Evolutionary conservation across 2,888 invertebrate species (phyloP), one percentile per base, ranked within the genome.

Genomic region (Nephrotoma flavescens): DNA sequence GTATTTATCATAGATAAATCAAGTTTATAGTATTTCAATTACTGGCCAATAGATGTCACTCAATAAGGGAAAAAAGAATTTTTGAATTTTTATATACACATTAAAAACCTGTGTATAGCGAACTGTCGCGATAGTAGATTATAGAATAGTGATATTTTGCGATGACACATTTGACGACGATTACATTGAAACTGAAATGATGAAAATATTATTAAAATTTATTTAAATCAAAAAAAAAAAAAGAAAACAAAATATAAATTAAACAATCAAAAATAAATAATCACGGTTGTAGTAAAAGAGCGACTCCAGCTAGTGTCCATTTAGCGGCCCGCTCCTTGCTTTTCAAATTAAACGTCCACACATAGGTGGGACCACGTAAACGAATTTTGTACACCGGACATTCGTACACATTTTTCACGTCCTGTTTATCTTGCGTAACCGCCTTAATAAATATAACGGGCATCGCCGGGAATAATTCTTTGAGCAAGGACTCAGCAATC

Each of bases 321-420:
- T 97, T 97, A 42, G 96, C 94, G 1, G 97, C 94, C 89, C 95
- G 96, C 90, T 97, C 97, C 90, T 95, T 96, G 15, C 96, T 96
- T 92, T 96, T 96, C 89, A 98, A 92, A 92, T 97, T 97, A 92
- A 98, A 98, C 4, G 97, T 98, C 98, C 98, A 98, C 52, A 98
- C 97, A 90, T 95, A 98, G 1, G 98, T 98, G 0, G 96, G 96
- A 0, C 97, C 98, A 87, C 97, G 94, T 91, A 94, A 93, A 88
- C 95, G 93, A 90, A 97, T 98, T 92, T 98, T 98, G 91, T 98
- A 98, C 6, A 98, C 96, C 7, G 98, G 98, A 91, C 98, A 98
- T 90, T 97, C 97, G 91, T 98, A 98, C 88, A 97, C 94, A 90
- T 96, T 97, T 88, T 96, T 94, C 15, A 94, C 92, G 89, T 98